Evolutionary conservation across 2,888 invertebrate species (phyloP).

Genomic region (Bhutanitis thaidina): DNA sequence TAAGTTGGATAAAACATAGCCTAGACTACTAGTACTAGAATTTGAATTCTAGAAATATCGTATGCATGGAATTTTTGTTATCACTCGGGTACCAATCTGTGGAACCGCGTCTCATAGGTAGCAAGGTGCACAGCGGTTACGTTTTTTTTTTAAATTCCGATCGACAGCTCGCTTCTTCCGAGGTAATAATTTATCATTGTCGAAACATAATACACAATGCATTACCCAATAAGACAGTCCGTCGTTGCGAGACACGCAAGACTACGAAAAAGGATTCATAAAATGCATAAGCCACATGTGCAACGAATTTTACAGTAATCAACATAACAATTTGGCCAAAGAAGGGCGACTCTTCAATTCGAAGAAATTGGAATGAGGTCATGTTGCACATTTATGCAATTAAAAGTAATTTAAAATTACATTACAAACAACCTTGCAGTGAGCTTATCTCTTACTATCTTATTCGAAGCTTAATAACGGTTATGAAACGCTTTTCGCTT

Average conservation of each 20-base stretch:
- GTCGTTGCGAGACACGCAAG: not conserved
- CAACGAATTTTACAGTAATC: constrained; percentile 6
- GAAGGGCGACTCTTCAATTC: constrained; percentile 10
- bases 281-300: constrained; percentile 7
- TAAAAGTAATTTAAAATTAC: not conserved
- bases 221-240: not conserved
- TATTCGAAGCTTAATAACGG: too few relatives aligned
- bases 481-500: too few relatives aligned
- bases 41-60: too few relatives aligned
- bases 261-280: not conserved
- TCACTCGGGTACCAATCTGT: too few relatives aligned
- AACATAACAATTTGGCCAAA: constrained; percentile 2
- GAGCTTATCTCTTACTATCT: not conserved
- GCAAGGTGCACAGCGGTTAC: too few relatives aligned
- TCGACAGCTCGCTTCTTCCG: too few relatives aligned
- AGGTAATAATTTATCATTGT: too few relatives aligned
- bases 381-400: not conserved
- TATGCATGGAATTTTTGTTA: too few relatives aligned
- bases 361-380: constrained; percentile 6
- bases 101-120: too few relatives aligned
- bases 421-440: not conserved
- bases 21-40: too few relatives aligned
- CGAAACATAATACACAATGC: not conserved
- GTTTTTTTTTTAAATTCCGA: too few relatives aligned
- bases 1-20: too few relatives aligned